These are phyloP conservation scores for Meliscaeva auricollis DNA, from an alignment of 2,888 invertebrate species.

Conservation along the genomic window DNA sequence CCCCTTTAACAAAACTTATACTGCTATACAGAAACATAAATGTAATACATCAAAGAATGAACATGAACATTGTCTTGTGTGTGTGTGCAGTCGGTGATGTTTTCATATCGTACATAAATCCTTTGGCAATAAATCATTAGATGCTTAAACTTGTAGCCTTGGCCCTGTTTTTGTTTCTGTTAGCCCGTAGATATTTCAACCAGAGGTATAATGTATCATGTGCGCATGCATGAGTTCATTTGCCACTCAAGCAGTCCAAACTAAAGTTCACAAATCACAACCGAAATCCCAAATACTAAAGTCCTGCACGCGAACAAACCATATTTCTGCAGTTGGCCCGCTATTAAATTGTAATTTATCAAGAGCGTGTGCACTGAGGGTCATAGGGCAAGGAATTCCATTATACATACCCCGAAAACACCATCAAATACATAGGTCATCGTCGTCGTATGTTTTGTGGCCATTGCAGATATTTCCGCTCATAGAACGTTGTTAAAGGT, in stretches of 20 bases:
- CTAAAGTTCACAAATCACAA: conserved; percentile 71
- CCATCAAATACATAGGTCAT: neutral
- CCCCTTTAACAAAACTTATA: too few relatives aligned
- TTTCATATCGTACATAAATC: conserved; percentile 1
- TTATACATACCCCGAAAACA: too few relatives aligned
- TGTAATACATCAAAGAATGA: conserved; percentile 10
- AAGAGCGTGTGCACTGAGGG: conserved; percentile 14
- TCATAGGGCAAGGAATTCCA: neutral
- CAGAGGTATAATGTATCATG: conserved; percentile 55
- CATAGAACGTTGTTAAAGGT: conserved; percentile 6
- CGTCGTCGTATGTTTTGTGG: conserved; percentile 52
- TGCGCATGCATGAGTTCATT: conserved; percentile 70
- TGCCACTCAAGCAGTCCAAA: conserved; percentile 53
- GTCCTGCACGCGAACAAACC: conserved; percentile 68
- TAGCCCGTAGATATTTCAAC: neutral
- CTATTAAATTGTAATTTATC: conserved; percentile 73
- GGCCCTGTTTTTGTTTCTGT: conserved; percentile 43
- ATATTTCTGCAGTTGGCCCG: conserved; percentile 70
- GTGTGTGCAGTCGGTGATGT: neutral
- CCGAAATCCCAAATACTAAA: conserved; percentile 63
- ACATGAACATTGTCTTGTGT: conserved; percentile 8
- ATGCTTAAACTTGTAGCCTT: conserved; percentile 42
- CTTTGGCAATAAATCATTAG: conserved; percentile 51
- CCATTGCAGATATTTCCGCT: conserved; percentile 45
- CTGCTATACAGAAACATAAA: neutral